Evolutionary conservation across 1,140 invertebrate species (phyloP), one percentile per base, ranked within the genome.

Genomic region (honey bee (Apis mellifera)): DNA sequence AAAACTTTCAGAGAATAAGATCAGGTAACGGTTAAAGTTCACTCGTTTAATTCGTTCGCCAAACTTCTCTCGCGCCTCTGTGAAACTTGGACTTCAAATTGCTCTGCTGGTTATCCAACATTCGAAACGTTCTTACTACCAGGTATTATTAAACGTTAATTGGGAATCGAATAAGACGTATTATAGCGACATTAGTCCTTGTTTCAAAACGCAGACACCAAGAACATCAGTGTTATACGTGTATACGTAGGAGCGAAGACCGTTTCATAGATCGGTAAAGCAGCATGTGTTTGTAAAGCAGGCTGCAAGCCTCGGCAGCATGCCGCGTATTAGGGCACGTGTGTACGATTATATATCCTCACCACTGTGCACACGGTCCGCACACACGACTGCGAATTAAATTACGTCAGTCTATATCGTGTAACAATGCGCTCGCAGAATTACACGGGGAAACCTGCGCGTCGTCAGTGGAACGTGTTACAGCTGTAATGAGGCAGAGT

Each of bases 331-430:
- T 86, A 86, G 79, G 65, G 84, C 87, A 89, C 87, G 84, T 82
- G 87, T 86, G 84, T 80, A 86, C 87, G 81, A 86, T 89, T 89
- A 82, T 84, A 81, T 85, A 71, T 83, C 65, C 68, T 75, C 55
- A 19, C 60, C 55, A 70, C 55, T 9, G 73, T 32, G 42, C 82
- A 52, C 59, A 65, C 59, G 70, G 68, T 17, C 52, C 86, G 70
- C 70, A 62, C 75, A 85, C 72, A 85, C 80, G 71, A 76, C 86
- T 55, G 73, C 79, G 75, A 89, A 89, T 89, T 89, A 89, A 89
- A 89, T 89, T 89, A 89, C 86, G 84, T 79, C 82, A 84, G 88
- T 86, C 84, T 88, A 84, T 89, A 89, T 88, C 88, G 82, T 76
- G 82, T 89, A 89, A 89, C 88, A 88, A 88, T 86, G 87, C 78